A percentile compares a stretch with the other conserved stretches of the same genome.
phyloP scores from a whole-genome alignment of 2,888 invertebrate genomes.

The Zootermopsis nevadensis region DNA sequence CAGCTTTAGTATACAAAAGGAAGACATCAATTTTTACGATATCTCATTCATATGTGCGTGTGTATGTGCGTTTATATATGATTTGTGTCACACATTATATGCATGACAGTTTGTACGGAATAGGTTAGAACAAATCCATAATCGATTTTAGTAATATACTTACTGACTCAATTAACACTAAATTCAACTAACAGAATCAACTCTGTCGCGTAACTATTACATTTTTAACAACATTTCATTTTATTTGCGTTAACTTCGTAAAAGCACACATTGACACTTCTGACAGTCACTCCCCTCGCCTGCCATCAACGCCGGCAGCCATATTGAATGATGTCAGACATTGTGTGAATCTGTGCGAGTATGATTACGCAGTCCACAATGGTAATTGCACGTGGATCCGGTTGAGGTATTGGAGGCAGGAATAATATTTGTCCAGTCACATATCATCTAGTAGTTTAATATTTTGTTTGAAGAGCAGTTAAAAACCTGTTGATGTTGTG shows the following conservation, averaged over 20 bases:
- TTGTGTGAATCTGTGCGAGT: not conserved
- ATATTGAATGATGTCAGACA: conserved; percentile 37
- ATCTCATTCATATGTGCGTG: too few relatives aligned
- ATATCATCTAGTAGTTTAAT: not conserved
- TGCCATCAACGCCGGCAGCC: not conserved
- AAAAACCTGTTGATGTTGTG: conserved; percentile 23
- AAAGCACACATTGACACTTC: not conserved
- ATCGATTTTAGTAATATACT: not conserved
- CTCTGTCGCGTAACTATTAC: not conserved
- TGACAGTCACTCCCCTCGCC: conserved; percentile 25
- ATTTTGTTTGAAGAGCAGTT: conserved; percentile 8
- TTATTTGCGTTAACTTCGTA: not conserved
- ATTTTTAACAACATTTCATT: not conserved
- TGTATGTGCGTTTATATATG: too few relatives aligned
- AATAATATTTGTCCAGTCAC: not conserved
- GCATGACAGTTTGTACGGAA: not conserved
- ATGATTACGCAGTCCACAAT: conserved; percentile 28
- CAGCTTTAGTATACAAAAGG: too few relatives aligned
- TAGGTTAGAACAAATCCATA: not conserved
- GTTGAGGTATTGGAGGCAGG: not conserved
- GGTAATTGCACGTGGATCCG: conserved; percentile 21
- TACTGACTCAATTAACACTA: not conserved
- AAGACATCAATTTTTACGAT: too few relatives aligned
- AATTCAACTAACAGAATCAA: not conserved
- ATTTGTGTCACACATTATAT: too few relatives aligned